Evolutionary conservation across 2,113 vertebrate species (phyloP).

Genomic region (Ancistrus triradiatus): DNA sequence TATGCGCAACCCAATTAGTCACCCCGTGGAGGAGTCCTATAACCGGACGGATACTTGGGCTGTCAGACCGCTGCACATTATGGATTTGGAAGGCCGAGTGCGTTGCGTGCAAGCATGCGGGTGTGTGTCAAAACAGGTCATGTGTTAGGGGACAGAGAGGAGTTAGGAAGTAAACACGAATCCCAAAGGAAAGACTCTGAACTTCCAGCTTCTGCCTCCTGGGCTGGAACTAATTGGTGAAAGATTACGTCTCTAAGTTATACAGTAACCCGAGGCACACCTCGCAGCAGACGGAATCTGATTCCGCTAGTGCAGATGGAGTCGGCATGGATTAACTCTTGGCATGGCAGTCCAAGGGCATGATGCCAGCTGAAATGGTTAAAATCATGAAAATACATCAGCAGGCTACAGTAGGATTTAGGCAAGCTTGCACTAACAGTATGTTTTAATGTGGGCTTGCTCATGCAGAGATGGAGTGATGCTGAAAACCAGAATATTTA

Average conservation of each 20-base stretch:
- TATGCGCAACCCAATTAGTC: conserved; percentile 27
- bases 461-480: too few species aligned
- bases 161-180: conserved; percentile 1
- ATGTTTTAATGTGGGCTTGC: too few species aligned
- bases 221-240: conserved; percentile 50
- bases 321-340: too few species aligned
- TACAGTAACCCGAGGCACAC: conserved; percentile 40
- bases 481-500: too few species aligned
- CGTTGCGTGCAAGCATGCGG: conserved; percentile 5
- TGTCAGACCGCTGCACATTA: not conserved
- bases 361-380: too few species aligned
- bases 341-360: too few species aligned
- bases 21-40: conserved; percentile 3
- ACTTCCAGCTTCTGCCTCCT: conserved; percentile 34
- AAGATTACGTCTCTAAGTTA: conserved; percentile 49
- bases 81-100: not conserved
- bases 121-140: not conserved
- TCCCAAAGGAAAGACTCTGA: conserved; percentile 24
- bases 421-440: too few species aligned
- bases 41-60: conserved; percentile 18
- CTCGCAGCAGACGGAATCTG: too few species aligned
- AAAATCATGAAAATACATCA: too few species aligned
- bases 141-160: not conserved
- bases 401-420: too few species aligned
- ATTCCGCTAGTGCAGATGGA: too few species aligned